A percentile compares a stretch with the other conserved stretches of the same genome.
Conservation (phyloP, 2,113 vertebrate species). For the Bagarius yarrelli region DNA sequence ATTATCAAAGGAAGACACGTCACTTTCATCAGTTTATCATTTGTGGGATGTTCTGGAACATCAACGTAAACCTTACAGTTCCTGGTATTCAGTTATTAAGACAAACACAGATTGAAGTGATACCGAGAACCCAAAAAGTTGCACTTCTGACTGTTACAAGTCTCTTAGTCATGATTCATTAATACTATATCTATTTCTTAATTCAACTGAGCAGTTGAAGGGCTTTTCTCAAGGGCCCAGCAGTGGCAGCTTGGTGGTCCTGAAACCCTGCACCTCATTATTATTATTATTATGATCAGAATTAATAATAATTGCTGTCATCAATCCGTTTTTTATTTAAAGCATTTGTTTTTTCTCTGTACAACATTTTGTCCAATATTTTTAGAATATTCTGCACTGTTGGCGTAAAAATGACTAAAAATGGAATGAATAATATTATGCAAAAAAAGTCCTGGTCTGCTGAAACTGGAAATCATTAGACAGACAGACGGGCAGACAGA, state of each 20-base stretch:
- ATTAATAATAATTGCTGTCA: too few species aligned
- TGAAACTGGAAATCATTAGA: not conserved
- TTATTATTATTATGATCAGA: too few species aligned
- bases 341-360: too few species aligned
- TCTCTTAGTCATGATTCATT: too few species aligned
- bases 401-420: not conserved
- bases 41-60: not conserved
- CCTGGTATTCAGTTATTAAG: not conserved
- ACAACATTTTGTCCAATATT: not conserved
- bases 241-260: too few species aligned
- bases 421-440: too few species aligned
- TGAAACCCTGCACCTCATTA: too few species aligned
- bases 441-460: not conserved
- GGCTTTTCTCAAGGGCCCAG: too few species aligned
- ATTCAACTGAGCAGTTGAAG: too few species aligned
- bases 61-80: not conserved
- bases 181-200: too few species aligned
- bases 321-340: too few species aligned
- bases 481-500: too few species aligned
- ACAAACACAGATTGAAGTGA: not conserved
- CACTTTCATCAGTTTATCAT: not conserved
- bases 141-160: not conserved
- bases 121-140: not conserved
- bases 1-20: not conserved
- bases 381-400: not conserved